phyloP scores from a whole-genome alignment of 35 echinoderm and acorn worm genomes.

The Stichopus chloronotus region DNA sequence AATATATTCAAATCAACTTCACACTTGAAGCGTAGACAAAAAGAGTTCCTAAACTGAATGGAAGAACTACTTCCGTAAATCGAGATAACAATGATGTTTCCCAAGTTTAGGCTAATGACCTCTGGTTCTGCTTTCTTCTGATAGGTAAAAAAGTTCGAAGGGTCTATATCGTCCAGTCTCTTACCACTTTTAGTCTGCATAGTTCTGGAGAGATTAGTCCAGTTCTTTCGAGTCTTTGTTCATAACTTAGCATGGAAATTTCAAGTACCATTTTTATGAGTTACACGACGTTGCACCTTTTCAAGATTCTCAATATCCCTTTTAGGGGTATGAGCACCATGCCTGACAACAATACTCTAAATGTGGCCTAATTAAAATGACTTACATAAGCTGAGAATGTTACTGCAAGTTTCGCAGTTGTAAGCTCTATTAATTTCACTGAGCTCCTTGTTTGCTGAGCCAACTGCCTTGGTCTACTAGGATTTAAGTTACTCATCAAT shows the following conservation, averaged over 20 bases:
- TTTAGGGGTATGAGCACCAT: neutral
- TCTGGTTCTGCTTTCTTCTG: no score
- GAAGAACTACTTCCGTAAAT: no score
- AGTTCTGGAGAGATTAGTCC: neutral
- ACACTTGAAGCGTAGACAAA: no score
- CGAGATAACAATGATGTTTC: no score
- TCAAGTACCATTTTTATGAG: neutral
- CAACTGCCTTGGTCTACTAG: neutral
- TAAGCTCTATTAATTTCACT: neutral
- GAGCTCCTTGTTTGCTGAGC: neutral
- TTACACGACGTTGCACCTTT: neutral
- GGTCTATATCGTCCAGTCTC: no score
- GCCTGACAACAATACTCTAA: neutral
- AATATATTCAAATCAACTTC: no score
- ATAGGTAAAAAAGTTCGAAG: no score
- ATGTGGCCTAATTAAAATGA: neutral
- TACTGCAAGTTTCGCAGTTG: neutral
- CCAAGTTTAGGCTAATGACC: no score
- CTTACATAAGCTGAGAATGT: neutral
- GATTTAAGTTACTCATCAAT: neutral
- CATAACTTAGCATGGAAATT: neutral
- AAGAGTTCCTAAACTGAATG: no score
- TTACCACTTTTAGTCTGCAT: constrained; percentile 1
- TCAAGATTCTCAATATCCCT: neutral
- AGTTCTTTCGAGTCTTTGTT: neutral